phyloP scores from a whole-genome alignment of 2,888 invertebrate species.

The Hybos culiciformis region DNA sequence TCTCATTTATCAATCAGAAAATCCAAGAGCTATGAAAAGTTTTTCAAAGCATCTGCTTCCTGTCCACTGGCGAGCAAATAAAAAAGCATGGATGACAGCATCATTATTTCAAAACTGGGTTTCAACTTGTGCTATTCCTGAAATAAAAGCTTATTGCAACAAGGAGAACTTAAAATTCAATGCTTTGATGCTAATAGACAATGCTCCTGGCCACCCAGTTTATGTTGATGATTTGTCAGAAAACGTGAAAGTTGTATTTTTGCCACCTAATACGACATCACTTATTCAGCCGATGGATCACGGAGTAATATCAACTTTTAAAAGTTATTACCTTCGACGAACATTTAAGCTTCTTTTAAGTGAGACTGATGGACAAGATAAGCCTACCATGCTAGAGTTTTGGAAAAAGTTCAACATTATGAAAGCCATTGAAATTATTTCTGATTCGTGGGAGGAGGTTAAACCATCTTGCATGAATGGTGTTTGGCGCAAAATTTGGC shows the following conservation, averaged over 20 bases:
- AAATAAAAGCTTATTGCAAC: slow-evolving; percentile 14
- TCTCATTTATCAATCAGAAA: slow-evolving; percentile 23
- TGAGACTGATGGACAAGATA: slow-evolving; percentile 11
- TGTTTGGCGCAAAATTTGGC: slow-evolving; percentile 12
- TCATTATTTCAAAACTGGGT: slow-evolving; percentile 20
- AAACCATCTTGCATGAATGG: slow-evolving; percentile 13
- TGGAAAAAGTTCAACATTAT: slow-evolving; percentile 10
- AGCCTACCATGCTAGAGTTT: slow-evolving; percentile 12
- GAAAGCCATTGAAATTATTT: slow-evolving; percentile 15
- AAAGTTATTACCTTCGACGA: slow-evolving; percentile 13
- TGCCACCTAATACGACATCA: slow-evolving; percentile 1
- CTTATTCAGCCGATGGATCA: neutral
- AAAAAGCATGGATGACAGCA: slow-evolving; percentile 22
- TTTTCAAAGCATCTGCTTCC: slow-evolving; percentile 19
- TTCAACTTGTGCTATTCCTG: slow-evolving; percentile 14
- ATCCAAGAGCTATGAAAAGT: slow-evolving; percentile 23
- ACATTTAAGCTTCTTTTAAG: slow-evolving; percentile 15
- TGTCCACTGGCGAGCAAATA: slow-evolving; percentile 21
- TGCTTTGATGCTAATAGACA: neutral
- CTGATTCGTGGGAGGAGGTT: slow-evolving; percentile 13
- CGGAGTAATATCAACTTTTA: slow-evolving; percentile 3
- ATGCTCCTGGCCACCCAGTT: slow-evolving; percentile 3
- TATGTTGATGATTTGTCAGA: slow-evolving; percentile 1
- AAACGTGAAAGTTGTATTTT: slow-evolving; percentile 3
- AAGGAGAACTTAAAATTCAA: slow-evolving; percentile 4